These are phyloP conservation scores for Gadus macrocephalus DNA, from an alignment of 2,113 vertebrate genomes.

Conservation along the genomic window DNA sequence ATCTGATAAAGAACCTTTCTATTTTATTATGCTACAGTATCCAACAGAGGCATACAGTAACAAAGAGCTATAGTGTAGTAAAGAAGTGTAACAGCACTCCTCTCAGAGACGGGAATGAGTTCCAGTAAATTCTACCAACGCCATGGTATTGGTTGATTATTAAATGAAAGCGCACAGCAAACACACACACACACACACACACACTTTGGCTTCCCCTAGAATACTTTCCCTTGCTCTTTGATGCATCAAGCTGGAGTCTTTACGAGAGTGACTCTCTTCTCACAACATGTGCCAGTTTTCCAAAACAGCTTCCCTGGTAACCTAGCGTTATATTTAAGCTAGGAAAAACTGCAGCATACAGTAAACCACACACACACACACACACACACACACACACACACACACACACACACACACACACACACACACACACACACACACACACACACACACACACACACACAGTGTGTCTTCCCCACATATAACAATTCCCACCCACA, in stretches of 20 bases:
- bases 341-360: constrained; percentile 15
- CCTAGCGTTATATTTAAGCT: constrained; percentile 47
- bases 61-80: too few relatives aligned
- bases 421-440: constrained; percentile 9
- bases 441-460: constrained; percentile 4
- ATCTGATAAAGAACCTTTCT: too few relatives aligned
- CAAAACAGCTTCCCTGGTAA: constrained; percentile 68
- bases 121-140: constrained; percentile 11
- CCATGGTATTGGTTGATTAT: constrained; percentile 26
- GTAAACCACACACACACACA: neutral
- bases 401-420: constrained; percentile 1
- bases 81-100: neutral
- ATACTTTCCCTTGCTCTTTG: constrained; percentile 45
- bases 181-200: constrained; percentile 14
- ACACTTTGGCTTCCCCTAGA: constrained; percentile 24
- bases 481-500: constrained; percentile 16
- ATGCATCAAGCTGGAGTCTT: constrained; percentile 45
- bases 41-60: too few relatives aligned
- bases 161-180: constrained; percentile 7
- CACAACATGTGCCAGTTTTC: constrained; percentile 66
- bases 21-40: too few relatives aligned
- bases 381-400: neutral
- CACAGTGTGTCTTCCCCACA: neutral
- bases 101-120: constrained; percentile 8
- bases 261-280: constrained; percentile 47